Evolutionary conservation across 92 coral and sea anemone species (phyloP).

Genomic region (Phenganax stokvisi): DNA sequence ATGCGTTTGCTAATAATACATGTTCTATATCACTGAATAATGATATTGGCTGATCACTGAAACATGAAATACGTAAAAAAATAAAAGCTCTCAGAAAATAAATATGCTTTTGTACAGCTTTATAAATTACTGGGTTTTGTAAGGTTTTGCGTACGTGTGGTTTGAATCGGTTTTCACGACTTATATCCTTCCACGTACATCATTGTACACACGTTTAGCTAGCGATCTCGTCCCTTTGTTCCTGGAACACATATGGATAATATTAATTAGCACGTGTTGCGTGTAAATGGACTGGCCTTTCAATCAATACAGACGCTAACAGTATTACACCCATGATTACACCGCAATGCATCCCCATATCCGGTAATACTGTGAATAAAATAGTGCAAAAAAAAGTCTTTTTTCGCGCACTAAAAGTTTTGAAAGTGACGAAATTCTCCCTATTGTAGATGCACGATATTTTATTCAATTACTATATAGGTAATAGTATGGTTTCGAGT

Average conservation of each 20-base stretch:
- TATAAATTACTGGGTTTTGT: background rate
- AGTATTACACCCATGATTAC: too few species aligned
- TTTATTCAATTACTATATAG: too few species aligned
- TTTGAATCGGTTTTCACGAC: background rate
- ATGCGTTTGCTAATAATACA: background rate
- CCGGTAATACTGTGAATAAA: too few species aligned
- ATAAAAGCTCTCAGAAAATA: conserved; percentile 16
- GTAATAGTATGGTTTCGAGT: too few species aligned
- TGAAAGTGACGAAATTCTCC: too few species aligned
- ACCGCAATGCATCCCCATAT: too few species aligned
- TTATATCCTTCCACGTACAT: background rate
- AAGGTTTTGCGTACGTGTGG: background rate
- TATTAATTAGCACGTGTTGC: background rate
- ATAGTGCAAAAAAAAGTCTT: background rate
- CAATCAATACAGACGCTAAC: too few species aligned
- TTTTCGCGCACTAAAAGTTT: background rate
- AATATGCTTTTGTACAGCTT: background rate
- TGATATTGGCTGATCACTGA: background rate
- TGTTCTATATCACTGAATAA: background rate
- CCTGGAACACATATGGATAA: background rate
- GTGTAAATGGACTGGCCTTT: background rate
- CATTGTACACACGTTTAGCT: background rate
- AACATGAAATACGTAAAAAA: conserved; percentile 1
- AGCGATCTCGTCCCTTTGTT: conserved; percentile 1
- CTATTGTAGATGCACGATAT: too few species aligned